Evolutionary conservation across 30 jellyfish, hydroid and myxozoan genomes (phyloP).

Genomic region (Hydractinia echinata): DNA sequence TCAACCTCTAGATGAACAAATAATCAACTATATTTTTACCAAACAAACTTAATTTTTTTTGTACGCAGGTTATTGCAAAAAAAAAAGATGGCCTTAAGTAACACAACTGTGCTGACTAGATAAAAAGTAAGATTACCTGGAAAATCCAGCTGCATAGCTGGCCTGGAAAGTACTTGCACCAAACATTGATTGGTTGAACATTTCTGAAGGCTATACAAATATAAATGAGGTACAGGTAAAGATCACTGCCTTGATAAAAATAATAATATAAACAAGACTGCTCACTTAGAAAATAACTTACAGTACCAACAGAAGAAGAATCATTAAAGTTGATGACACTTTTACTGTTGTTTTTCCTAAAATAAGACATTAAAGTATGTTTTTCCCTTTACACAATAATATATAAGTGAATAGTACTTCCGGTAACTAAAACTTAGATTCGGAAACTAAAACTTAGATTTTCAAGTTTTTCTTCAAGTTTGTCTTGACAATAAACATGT

Average conservation of each 20-base stretch:
- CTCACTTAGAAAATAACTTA: constrained; percentile 1
- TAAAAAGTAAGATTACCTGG: constrained; percentile 43
- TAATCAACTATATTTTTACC: too few relatives aligned
- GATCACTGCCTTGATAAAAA: background rate
- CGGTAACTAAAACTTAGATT: too few relatives aligned
- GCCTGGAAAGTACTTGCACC: constrained; percentile 83
- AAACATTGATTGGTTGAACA: constrained; percentile 73
- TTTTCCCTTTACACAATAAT: too few relatives aligned
- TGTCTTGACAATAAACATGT: background rate
- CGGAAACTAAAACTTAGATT: too few relatives aligned
- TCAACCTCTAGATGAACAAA: too few relatives aligned
- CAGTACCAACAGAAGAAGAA: constrained; percentile 71
- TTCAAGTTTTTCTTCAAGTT: background rate
- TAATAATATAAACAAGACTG: background rate
- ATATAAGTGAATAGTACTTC: too few relatives aligned
- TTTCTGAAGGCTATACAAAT: constrained; percentile 65
- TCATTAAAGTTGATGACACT: constrained; percentile 44
- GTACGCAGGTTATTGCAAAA: too few relatives aligned
- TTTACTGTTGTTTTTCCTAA: constrained; percentile 50
- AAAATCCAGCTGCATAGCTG: constrained; percentile 92
- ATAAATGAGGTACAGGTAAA: background rate
- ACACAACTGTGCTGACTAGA: too few relatives aligned
- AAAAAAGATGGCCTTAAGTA: too few relatives aligned
- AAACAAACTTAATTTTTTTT: too few relatives aligned
- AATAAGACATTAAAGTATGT: background rate